Percentiles rank a stretch among this genome's conserved stretches.
These are phyloP conservation scores for Falcunculus frontatus DNA, from an alignment of 2,113 vertebrate species.

Conservation along the genomic window DNA sequence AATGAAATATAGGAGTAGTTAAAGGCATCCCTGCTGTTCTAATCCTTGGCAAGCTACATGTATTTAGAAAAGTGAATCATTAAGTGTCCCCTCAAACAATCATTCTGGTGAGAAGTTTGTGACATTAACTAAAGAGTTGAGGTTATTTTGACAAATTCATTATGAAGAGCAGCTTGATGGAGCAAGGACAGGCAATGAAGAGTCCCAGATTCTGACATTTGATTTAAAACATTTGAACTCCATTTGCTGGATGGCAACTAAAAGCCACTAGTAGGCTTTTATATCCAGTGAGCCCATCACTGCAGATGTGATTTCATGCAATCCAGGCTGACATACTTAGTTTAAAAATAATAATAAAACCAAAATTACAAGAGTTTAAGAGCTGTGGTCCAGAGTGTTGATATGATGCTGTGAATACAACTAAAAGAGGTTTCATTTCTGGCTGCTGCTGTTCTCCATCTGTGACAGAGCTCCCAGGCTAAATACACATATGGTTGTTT, in stretches of 20 bases:
- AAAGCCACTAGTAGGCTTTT: not conserved
- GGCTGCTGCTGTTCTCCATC: constrained; percentile 30
- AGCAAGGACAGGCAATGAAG: not conserved
- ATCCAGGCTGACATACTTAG: not conserved
- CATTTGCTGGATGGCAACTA: not conserved
- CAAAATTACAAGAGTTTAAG: not conserved
- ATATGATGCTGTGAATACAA: not conserved
- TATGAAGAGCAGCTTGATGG: accelerated
- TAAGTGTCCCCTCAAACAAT: not conserved
- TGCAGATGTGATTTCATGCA: not conserved
- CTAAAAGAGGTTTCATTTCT: constrained; percentile 12
- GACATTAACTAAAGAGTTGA: not conserved
- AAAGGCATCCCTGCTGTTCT: not conserved
- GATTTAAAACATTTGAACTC: not conserved
- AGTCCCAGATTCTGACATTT: not conserved
- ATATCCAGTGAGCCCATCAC: not conserved
- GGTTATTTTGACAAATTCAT: not conserved
- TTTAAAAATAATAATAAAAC: not conserved
- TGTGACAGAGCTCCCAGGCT: constrained; percentile 36
- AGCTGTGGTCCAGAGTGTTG: not conserved
- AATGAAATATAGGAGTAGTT: not conserved
- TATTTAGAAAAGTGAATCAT: not conserved
- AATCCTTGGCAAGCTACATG: not conserved
- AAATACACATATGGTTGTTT: constrained; percentile 44
- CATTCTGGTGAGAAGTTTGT: not conserved